Evolutionary conservation across 2,888 invertebrate species (phyloP).

Genomic region (Gandaritis pyraliata): DNA sequence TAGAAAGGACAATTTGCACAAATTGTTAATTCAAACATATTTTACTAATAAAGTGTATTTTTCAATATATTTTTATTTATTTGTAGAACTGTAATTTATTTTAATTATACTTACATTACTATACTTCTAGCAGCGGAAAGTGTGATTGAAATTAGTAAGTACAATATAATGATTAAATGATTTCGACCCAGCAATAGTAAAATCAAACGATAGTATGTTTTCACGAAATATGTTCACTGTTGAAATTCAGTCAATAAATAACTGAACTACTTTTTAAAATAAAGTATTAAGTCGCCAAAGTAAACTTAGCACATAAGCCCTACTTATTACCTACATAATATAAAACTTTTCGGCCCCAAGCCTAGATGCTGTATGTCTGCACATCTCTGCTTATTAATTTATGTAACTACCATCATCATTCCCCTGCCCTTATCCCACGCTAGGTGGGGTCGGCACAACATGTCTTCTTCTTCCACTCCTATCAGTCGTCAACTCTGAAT

Average conservation of each 20-base stretch:
- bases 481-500: too few relatives aligned
- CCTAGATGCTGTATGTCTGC: background rate
- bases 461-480: too few relatives aligned
- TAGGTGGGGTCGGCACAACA: too few relatives aligned
- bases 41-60: constrained; percentile 42
- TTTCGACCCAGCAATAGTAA: background rate
- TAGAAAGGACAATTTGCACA: constrained; percentile 38
- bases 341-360: background rate
- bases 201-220: too few relatives aligned
- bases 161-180: background rate
- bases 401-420: too few relatives aligned
- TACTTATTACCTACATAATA: background rate
- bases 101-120: background rate
- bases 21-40: constrained; percentile 35
- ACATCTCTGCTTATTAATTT: background rate
- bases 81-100: constrained; percentile 6
- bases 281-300: constrained; percentile 33
- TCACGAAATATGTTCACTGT: background rate
- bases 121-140: background rate
- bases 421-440: too few relatives aligned
- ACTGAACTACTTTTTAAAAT: background rate
- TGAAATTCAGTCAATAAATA: background rate
- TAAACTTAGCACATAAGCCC: constrained; percentile 16
- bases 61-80: constrained; percentile 35
- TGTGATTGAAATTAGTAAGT: background rate